phyloP scores from a whole-genome alignment of 2,797 vertebrate genomes.

The Synaphobranchus kaupii region DNA sequence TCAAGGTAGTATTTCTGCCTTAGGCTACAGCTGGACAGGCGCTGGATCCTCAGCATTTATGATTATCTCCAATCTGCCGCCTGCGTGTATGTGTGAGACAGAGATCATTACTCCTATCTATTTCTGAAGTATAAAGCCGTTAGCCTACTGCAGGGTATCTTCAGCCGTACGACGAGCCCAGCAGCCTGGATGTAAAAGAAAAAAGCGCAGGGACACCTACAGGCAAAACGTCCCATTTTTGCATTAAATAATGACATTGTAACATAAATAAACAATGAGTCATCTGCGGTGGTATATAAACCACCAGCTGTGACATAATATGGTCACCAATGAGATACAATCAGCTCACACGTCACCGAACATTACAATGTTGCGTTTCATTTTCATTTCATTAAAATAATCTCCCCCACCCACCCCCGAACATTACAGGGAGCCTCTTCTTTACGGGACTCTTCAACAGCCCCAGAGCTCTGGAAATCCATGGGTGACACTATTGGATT shows the following conservation, averaged over 20 bases:
- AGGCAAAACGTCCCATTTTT: background rate
- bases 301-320: no score
- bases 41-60: background rate
- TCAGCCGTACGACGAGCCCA: background rate
- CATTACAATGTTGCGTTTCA: background rate
- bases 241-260: background rate
- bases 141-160: background rate
- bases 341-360: background rate
- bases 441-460: background rate
- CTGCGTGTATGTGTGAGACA: background rate
- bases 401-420: background rate
- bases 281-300: background rate
- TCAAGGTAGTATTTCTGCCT: background rate
- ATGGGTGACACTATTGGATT: background rate
- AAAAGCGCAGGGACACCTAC: background rate
- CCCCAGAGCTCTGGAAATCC: background rate
- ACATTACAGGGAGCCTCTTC: background rate
- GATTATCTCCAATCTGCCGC: background rate
- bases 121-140: background rate
- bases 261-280: slow-evolving; percentile 1
- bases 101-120: background rate
- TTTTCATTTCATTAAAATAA: background rate
- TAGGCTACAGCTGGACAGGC: background rate
- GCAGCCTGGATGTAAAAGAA: background rate
- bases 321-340: background rate